phyloP scores from a whole-genome alignment of 2,113 vertebrate genomes.

The Larimichthys crocea region DNA sequence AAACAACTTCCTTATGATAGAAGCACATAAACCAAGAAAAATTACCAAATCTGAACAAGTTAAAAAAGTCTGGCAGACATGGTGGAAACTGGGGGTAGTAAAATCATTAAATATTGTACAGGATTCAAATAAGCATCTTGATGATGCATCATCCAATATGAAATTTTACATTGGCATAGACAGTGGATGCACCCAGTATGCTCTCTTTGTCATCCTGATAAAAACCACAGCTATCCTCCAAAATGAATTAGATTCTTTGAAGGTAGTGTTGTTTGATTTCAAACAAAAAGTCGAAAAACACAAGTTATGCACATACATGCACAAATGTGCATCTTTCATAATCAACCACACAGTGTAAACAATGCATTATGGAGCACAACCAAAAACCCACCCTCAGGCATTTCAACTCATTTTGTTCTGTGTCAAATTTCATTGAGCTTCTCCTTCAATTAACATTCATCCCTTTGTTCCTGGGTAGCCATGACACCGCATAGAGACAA shows the following conservation, averaged over 20 bases:
- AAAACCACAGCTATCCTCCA: neutral
- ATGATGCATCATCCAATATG: neutral
- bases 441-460: constrained; percentile 38
- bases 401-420: constrained; percentile 13
- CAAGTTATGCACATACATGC: neutral
- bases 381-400: constrained; percentile 32
- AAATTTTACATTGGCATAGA: neutral
- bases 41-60: too few relatives aligned
- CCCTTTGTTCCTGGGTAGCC: constrained; percentile 17
- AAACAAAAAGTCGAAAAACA: neutral
- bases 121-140: neutral
- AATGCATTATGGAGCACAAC: neutral
- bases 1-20: too few relatives aligned
- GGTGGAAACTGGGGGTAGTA: neutral
- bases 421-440: constrained; percentile 18
- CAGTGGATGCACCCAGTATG: neutral
- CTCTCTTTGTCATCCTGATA: neutral
- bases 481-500: constrained; percentile 18
- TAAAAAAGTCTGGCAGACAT: too few relatives aligned
- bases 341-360: neutral
- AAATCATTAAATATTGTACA: neutral
- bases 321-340: neutral
- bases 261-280: neutral
- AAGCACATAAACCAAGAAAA: too few relatives aligned
- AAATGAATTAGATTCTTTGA: neutral